A percentile compares a stretch with the other conserved stretches of the same genome.
Conservation (phyloP, 2,797 vertebrate species). For the Morus bassanus region DNA sequence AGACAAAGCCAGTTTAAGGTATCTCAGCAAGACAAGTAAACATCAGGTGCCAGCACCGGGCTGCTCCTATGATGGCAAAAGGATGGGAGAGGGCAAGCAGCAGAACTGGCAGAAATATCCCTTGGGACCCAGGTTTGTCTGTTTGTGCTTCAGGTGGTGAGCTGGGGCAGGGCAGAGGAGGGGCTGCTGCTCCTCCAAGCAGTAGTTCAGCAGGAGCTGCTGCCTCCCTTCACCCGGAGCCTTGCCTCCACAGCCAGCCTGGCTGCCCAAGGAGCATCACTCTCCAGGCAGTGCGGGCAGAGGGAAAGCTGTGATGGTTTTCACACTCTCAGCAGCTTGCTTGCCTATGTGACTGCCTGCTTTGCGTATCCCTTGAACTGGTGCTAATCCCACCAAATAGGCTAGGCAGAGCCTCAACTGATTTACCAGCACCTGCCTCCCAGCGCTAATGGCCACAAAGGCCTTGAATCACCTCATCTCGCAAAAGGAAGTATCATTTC, state of each 20-base stretch:
- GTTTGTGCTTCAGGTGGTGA: rapidly evolving
- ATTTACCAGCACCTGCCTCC: background rate
- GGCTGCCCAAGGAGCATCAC: rapidly evolving
- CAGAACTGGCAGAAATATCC: background rate
- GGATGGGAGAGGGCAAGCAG: background rate
- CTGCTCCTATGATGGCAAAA: background rate
- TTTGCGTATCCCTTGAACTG: background rate
- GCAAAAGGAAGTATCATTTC: background rate
- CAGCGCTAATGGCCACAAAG: background rate
- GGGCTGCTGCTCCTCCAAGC: background rate
- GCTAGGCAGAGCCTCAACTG: background rate
- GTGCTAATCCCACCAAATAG: background rate
- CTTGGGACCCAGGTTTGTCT: background rate
- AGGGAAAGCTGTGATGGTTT: background rate
- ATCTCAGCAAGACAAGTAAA: background rate
- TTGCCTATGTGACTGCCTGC: background rate
- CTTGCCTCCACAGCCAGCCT: background rate
- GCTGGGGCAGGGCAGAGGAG: background rate
- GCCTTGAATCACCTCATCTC: background rate
- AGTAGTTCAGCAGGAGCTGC: rapidly evolving
- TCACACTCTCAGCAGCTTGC: background rate
- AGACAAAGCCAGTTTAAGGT: background rate
- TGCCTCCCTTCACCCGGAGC: background rate
- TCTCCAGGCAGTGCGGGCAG: background rate
- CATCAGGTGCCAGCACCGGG: background rate